These are phyloP conservation scores for Dromius quadrimaculatus DNA, from an alignment of 2,888 invertebrate genomes.

Conservation along the genomic window DNA sequence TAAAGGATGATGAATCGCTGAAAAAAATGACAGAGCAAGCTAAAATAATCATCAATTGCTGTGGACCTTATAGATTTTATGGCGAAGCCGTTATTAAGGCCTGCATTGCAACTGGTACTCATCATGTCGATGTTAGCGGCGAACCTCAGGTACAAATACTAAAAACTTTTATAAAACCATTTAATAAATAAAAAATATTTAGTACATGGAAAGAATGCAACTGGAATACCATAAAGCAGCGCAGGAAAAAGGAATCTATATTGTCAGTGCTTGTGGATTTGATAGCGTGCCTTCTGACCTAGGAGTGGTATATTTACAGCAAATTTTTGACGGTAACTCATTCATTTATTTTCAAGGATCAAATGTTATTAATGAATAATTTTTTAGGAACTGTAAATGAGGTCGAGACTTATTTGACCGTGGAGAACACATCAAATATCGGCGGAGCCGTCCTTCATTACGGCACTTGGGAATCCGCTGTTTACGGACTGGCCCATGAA, in stretches of 20 bases:
- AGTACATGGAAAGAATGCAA: constrained; percentile 90
- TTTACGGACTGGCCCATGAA: constrained; percentile 79
- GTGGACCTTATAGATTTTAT: constrained; percentile 89
- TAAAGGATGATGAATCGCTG: constrained; percentile 79
- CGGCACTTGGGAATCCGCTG: constrained; percentile 91
- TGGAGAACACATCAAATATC: constrained; percentile 57
- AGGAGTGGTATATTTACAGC: constrained; percentile 82
- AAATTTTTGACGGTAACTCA: constrained; percentile 77
- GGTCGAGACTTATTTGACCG: constrained; percentile 77
- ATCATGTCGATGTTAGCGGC: constrained; percentile 94
- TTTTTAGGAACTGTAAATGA: constrained; percentile 78
- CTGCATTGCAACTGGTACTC: constrained; percentile 80
- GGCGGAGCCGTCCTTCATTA: constrained; percentile 76
- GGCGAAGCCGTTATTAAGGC: constrained; percentile 93
- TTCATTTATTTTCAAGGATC: not conserved
- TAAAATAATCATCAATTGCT: constrained; percentile 88
- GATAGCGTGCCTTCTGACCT: constrained; percentile 93
- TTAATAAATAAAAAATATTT: constrained; percentile 56
- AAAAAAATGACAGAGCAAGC: constrained; percentile 84
- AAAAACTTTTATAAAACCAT: constrained; percentile 6
- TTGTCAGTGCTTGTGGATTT: constrained; percentile 93
- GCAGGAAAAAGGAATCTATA: constrained; percentile 83
- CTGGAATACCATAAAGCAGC: constrained; percentile 82
- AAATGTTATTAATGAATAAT: not conserved
- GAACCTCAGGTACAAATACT: constrained; percentile 75